Conservation (phyloP, 1,140 invertebrate species). For the Nilaparvata lugens region DNA sequence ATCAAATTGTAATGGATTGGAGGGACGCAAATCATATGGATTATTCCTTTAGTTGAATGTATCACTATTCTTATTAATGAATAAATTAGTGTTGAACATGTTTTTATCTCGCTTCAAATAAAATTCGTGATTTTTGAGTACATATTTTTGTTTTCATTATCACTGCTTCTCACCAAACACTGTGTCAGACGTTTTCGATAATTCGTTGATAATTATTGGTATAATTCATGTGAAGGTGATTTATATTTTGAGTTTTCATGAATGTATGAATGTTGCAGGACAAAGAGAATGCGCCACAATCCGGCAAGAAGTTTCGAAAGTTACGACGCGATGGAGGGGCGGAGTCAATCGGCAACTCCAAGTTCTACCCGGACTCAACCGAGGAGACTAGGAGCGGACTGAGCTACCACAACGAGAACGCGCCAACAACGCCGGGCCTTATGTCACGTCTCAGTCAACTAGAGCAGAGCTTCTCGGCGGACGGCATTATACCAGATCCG, state of each 20-base stretch:
- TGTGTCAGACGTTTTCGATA: too few relatives aligned
- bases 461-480: constrained; percentile 13
- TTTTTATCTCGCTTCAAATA: too few relatives aligned
- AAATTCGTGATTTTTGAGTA: too few relatives aligned
- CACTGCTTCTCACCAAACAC: too few relatives aligned
- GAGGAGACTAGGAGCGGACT: constrained; percentile 37
- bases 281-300: constrained; percentile 31
- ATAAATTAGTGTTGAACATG: too few relatives aligned
- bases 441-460: background rate
- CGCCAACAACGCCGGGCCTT: background rate
- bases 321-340: constrained; percentile 18
- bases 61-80: too few relatives aligned
- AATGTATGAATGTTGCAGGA: constrained; percentile 24
- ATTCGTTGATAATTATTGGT: too few relatives aligned
- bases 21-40: too few relatives aligned
- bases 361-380: constrained; percentile 22
- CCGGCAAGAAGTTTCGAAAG: constrained; percentile 29
- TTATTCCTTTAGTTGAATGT: too few relatives aligned
- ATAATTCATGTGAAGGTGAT: constrained; percentile 70
- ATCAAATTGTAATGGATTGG: too few relatives aligned
- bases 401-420: background rate
- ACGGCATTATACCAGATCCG: constrained; percentile 8
- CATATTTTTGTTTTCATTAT: too few relatives aligned
- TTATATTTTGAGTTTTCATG: constrained; percentile 57
- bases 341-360: constrained; percentile 16